Evolutionary conservation across 2,888 invertebrate species (phyloP).

Genomic region (Morpho helenor): DNA sequence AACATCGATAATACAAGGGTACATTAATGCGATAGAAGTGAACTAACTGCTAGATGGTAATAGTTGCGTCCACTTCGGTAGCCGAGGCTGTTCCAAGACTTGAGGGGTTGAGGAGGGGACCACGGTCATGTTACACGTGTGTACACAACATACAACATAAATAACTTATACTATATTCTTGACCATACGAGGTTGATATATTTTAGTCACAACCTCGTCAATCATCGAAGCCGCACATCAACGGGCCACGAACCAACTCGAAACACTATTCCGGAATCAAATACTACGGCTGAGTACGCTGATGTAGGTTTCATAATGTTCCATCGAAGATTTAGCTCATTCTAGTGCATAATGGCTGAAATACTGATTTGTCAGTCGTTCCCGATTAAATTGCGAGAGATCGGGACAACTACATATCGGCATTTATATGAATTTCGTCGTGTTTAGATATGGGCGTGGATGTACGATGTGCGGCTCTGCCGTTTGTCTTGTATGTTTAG

Average conservation of each 20-base stretch:
- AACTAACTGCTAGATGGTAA: conserved; percentile 12
- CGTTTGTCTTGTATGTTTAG: too few relatives aligned
- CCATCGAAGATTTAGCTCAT: neutral
- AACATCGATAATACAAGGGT: conserved; percentile 20
- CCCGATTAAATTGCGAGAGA: conserved; percentile 9
- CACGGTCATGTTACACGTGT: conserved; percentile 24
- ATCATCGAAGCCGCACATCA: conserved; percentile 28
- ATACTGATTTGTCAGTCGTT: conserved; percentile 3
- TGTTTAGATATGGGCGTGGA: conserved; percentile 9
- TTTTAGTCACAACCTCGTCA: conserved; percentile 28
- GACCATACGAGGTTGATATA: conserved; percentile 33
- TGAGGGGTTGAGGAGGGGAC: conserved; percentile 29
- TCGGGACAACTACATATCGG: conserved; percentile 2
- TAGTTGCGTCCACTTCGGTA: conserved; percentile 28
- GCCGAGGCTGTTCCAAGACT: conserved; percentile 57
- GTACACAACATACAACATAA: conserved; percentile 43
- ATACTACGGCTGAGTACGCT: conserved; percentile 14
- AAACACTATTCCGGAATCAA: conserved; percentile 27
- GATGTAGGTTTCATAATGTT: too few relatives aligned
- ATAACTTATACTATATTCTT: conserved; percentile 48
- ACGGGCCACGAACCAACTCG: conserved; percentile 30
- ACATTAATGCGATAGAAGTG: conserved; percentile 18
- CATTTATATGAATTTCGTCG: neutral
- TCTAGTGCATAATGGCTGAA: neutral
- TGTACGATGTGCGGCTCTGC: too few relatives aligned